Evolutionary conservation across 2,113 vertebrate genomes (phyloP), one percentile per base, ranked within the genome.

Genomic region (Riparia riparia): DNA sequence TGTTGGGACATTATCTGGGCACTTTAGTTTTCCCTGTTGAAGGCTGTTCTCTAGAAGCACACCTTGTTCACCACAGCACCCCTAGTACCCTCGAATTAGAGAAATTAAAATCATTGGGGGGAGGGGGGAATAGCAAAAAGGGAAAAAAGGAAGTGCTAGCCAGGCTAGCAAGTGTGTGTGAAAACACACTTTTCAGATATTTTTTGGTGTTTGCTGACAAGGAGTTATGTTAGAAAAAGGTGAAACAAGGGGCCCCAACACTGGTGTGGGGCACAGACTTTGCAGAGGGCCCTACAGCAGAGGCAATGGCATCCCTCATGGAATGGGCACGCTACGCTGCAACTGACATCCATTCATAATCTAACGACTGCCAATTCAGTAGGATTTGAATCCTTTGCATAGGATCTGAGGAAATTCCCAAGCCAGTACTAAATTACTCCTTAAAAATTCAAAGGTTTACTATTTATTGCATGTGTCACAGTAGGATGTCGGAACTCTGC

Each of bases 261-360:
- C 11, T n/a, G 17, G 21, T 19, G 34, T 9, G 18, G 41, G 20
- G 22, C 8, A 5, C 0, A 5, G 25, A 11, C 3, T 57, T 31
- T 63, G 13, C 39, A 56, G 61, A 39, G 29, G 12, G 8, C n/a
- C 50, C 50, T 47, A 15, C 26, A n/a, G 34, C 1, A 8, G 50
- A 29, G 11, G 14, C 13, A 31, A 82, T 79, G 34, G n/a, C 3
- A 5, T 57, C 39, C 28, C 8, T 37, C 5, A 7, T 1, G 7
- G 19, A 1, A 7, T 39, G 12, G 32, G 63, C 29, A 7, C 14
- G 12, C 25, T 69, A 17, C 22, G 10, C 31, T 7, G 13, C 41
- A 53, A 31, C 34, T 71, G 65, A 10, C n/a, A 66, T 17, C 16
- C 34, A 41, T 70, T 74, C 63, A 57, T 44, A 49, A 50, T 20